Evolutionary conservation across 1,140 invertebrate species (phyloP), one percentile per base, ranked within the genome.

Genomic region (Pentalonia nigronervosa): DNA sequence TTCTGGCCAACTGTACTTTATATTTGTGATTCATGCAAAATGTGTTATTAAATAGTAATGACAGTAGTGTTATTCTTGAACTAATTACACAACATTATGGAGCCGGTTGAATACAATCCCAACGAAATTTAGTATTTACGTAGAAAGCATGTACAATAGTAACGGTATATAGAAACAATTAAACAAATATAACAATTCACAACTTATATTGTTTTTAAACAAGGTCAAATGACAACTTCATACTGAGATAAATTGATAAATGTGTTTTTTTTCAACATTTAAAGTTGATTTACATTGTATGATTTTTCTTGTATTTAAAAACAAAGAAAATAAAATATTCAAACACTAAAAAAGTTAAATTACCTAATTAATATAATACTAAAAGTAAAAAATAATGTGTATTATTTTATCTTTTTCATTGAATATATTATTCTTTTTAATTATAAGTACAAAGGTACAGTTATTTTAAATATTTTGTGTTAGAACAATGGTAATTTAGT

Each of bases 21-120:
- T 50, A 88, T 88, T 50, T n/a, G 8, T 50, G 47, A 50, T 50
- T 50, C 47, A n/a, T 88, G 20, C 8, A 41, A 86, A 86, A 50
- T 88, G 47, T 50, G 86, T 88, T 50, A 88, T 88, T 88, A 88
- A 50, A 88, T n/a, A 50, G 47, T 50, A 88, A 88, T 88, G 47
- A 48, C 84, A 86, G 41, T 48, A 50, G 45, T 88, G 86, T 88
- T n/a, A 88, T 88, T 88, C 86, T 50, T 88, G 47, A 50, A 50
- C 30, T 48, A 88, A 50, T 88, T 88, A 50, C 47, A 88, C 17
- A 50, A 50, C 47, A 9, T n/a, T n/a, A 76, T 88, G 86, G 86
- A 88, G 34, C 86, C 47, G 86, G 86, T 88, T n/a, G 47, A 88
- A 88, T 50, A 88, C 47, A 50, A 88, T 88, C 86, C 20, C 6